phyloP scores from a whole-genome alignment of 1,140 invertebrate species.

The Drosophila nasuta region DNA sequence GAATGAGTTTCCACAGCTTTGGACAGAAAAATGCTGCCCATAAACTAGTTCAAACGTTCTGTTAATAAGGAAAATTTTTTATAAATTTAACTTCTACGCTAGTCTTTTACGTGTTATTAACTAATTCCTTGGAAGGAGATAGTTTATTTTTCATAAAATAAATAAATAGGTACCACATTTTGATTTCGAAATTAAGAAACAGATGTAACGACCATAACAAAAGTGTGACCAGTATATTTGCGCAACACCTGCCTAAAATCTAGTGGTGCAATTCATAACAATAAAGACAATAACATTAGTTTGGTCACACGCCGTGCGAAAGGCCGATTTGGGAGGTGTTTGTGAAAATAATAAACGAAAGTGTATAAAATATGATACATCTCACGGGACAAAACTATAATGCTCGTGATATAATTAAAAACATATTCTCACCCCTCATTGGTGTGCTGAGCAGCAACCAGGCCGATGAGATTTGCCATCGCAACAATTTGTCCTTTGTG shows the following conservation, averaged over 20 bases:
- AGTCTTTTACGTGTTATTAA: too few species aligned
- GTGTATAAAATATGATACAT: constrained; percentile 79
- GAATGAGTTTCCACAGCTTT: too few species aligned
- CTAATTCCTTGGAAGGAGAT: too few species aligned
- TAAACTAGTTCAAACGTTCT: too few species aligned
- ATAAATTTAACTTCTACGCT: too few species aligned
- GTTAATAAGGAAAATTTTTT: too few species aligned
- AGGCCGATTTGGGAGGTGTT: constrained; percentile 48
- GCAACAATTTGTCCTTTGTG: constrained; percentile 96
- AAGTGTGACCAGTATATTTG: constrained; percentile 2
- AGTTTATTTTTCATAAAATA: too few species aligned
- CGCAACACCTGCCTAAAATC: neutral
- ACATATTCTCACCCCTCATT: constrained; percentile 94
- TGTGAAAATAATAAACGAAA: constrained; percentile 30
- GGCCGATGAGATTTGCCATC: constrained; percentile 93
- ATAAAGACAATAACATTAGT: neutral
- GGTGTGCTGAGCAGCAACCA: constrained; percentile 92
- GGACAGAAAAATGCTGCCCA: too few species aligned
- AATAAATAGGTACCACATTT: too few species aligned
- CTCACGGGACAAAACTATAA: constrained; percentile 85
- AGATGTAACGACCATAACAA: neutral
- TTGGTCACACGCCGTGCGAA: constrained; percentile 36
- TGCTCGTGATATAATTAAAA: constrained; percentile 94
- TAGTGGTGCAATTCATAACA: neutral
- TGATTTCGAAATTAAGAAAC: too few species aligned